Evolutionary conservation across 1,140 invertebrate species (phyloP).

Genomic region (Reticulitermes speratus): DNA sequence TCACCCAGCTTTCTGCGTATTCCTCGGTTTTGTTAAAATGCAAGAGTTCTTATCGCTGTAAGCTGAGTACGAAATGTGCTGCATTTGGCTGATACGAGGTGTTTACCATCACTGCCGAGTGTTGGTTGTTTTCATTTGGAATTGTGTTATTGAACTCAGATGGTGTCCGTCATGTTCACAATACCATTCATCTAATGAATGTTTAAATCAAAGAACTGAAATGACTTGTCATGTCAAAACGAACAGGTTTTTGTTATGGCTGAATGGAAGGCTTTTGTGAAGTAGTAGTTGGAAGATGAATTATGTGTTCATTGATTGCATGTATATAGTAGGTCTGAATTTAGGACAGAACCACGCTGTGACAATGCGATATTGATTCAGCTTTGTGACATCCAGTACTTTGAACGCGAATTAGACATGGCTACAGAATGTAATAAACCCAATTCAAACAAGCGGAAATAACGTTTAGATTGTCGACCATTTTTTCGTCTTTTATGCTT

Average conservation of each 20-base stretch:
- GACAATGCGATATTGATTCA: neutral
- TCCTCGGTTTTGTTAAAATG: no score
- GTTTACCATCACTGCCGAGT: no score
- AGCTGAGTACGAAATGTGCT: no score
- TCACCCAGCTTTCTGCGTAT: no score
- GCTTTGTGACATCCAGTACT: constrained; percentile 18
- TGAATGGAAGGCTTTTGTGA: neutral
- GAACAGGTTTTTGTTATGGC: neutral
- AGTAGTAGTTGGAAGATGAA: neutral
- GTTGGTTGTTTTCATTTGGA: no score
- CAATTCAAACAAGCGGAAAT: neutral
- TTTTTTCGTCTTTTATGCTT: neutral
- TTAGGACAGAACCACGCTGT: neutral
- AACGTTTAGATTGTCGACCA: neutral
- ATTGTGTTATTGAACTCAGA: neutral
- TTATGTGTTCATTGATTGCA: neutral
- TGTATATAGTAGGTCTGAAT: neutral
- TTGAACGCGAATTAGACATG: neutral
- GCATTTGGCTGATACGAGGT: no score
- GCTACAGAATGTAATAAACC: neutral
- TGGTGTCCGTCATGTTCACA: neutral
- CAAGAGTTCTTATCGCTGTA: no score
- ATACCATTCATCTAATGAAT: neutral
- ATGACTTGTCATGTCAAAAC: neutral
- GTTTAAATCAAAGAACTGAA: neutral